phyloP scores from a whole-genome alignment of 2,113 vertebrate species.

The Origma solitaria region DNA sequence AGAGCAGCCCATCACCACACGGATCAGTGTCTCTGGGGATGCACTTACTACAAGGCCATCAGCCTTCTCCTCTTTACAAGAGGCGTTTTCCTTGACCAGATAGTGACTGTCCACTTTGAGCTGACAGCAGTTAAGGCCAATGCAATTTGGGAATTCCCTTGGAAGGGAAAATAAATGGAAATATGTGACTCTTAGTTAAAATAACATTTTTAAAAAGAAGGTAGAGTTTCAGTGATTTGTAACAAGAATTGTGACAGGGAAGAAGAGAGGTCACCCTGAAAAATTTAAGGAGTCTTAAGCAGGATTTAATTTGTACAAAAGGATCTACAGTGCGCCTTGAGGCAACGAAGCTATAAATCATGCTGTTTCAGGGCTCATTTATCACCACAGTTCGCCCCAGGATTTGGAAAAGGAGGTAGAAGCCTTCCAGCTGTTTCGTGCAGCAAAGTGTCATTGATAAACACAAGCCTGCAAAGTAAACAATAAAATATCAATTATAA shows the following conservation, averaged over 20 bases:
- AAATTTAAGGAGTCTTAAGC: slow-evolving; percentile 43
- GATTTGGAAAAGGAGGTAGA: background rate
- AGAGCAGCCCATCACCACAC: background rate
- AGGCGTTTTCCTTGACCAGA: background rate
- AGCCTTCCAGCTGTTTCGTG: background rate
- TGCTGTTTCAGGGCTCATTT: slow-evolving; percentile 45
- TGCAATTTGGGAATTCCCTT: background rate
- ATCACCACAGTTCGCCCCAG: background rate
- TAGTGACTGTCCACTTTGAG: background rate
- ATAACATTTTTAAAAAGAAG: slow-evolving; percentile 5
- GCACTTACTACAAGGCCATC: fast-evolving
- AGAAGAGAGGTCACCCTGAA: slow-evolving; percentile 50
- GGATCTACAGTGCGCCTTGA: slow-evolving; percentile 27
- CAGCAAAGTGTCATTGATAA: slow-evolving; percentile 43
- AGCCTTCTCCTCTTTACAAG: background rate
- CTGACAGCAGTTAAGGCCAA: background rate
- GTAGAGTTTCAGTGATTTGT: background rate
- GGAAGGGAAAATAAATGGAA: background rate
- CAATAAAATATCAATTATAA: slow-evolving; percentile 35
- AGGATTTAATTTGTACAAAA: slow-evolving; percentile 52
- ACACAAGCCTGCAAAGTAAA: slow-evolving; percentile 25
- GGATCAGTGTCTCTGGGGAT: background rate
- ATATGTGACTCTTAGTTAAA: background rate
- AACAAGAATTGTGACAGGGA: background rate
- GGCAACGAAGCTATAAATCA: slow-evolving; percentile 49